phyloP scores from a whole-genome alignment of 1,140 invertebrate genomes.

The Pseudomyrmex dendroicus region DNA sequence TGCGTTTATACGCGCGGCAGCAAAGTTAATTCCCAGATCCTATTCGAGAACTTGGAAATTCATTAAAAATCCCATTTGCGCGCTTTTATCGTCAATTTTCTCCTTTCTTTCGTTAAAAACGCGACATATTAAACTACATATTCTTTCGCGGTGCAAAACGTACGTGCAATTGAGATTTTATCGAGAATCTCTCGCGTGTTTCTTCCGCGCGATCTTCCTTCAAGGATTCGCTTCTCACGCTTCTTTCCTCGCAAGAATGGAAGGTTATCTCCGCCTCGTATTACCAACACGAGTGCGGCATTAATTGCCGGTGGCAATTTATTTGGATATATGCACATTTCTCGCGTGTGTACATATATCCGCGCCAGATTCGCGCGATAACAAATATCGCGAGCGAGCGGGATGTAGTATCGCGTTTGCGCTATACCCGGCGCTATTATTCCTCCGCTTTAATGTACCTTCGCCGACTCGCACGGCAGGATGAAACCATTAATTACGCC shows the following conservation, averaged over 20 bases:
- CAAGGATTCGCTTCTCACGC: not conserved
- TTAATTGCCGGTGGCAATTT: conserved; percentile 24
- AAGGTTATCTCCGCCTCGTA: not conserved
- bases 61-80: not conserved
- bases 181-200: not conserved
- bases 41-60: conserved; percentile 11
- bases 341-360: not conserved
- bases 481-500: conserved; percentile 44
- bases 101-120: not conserved
- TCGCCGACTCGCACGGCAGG: conserved; percentile 33
- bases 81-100: not conserved
- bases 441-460: conserved; percentile 37
- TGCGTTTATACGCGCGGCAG: conserved; percentile 1
- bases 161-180: not conserved
- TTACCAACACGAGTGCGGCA: not conserved
- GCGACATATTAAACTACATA: not conserved
- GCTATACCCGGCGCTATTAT: not conserved
- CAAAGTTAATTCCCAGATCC: conserved; percentile 10
- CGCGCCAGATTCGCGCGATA: conserved; percentile 45
- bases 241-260: not conserved
- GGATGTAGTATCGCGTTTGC: conserved; percentile 1
- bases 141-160: not conserved
- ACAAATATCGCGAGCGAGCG: conserved; percentile 3
- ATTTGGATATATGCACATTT: conserved; percentile 27
- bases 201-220: too few species aligned